Base-by-base conservation (phyloP, 2,888 invertebrate genomes). In the Xanthorhoe spadicearia region DNA sequence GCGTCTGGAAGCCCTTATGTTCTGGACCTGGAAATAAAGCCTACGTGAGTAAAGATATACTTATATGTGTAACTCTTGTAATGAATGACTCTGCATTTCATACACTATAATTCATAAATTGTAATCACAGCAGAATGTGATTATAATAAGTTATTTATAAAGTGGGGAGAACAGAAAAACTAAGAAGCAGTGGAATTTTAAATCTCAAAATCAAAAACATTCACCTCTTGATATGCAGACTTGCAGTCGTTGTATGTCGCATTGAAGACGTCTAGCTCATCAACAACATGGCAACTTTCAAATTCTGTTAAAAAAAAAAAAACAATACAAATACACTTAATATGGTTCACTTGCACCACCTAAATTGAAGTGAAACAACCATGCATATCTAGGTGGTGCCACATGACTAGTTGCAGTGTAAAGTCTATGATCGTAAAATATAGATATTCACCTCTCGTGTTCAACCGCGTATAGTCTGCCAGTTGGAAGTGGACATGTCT, bases 401-500 rank as follows among this genome's bases (percentile, higher is more conserved):
- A n/a, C n/a, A 23, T 23, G 23, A 50, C 4, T 2, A 13, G 19
- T 13, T 19, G 50, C 43, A n/a, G 10, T 13, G n/a, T 13, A 15
- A 13, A 15, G n/a, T 23, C 1, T 43, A 6, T 17, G 15, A 48
- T 13, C 17, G 9, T 50, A 5, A 35, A 28, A 35, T n/a, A 23
- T 5, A 15, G 35, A 53, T 46, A 77, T 82, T 62, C 65, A 92
- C 93, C 90, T 83, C 73, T 80, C 28, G 89, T 80, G 76, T 90
- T 90, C 6, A 92, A 75, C 67, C 78, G 83, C 0, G 83, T 76
- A 71, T 92, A 92, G 64, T 89, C 89, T n/a, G 81, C 84, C 68
- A 91, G 71, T 55, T 87, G 81, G 67, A 89, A 87, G 66, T 80
- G 83, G 15, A 92, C 78, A 9, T 73, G 66, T 68, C 83, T 88